A percentile compares a stretch with the other conserved stretches of the same genome.
Evolutionary conservation across 2,113 vertebrate genomes (phyloP).

Genomic region (Piprites chloris): DNA sequence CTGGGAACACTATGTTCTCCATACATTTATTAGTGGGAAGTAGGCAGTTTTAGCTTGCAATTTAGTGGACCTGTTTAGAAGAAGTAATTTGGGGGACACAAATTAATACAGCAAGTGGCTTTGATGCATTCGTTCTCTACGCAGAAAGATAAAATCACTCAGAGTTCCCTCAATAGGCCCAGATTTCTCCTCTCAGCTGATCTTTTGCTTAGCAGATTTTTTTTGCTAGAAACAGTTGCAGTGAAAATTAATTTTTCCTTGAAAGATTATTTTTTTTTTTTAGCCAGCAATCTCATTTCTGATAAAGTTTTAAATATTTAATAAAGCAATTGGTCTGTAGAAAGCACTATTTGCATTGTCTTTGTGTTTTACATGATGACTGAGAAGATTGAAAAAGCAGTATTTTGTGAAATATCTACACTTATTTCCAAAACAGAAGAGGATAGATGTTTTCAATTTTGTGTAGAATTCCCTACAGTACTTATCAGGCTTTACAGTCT

Average conservation of each 20-base stretch:
- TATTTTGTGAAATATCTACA: background rate
- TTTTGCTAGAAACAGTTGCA: background rate
- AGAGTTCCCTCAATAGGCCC: background rate
- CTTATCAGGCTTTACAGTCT: constrained; percentile 27
- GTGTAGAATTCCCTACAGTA: background rate
- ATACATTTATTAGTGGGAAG: background rate
- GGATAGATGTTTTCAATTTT: constrained; percentile 39
- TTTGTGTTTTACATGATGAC: background rate
- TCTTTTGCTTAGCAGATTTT: background rate
- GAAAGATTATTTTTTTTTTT: background rate
- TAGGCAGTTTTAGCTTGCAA: background rate
- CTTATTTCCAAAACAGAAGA: constrained; percentile 18
- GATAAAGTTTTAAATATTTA: constrained; percentile 32
- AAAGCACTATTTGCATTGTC: background rate
- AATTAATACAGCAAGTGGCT: background rate
- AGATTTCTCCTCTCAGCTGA: background rate
- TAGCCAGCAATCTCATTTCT: background rate
- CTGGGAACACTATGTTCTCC: background rate
- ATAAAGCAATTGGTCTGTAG: background rate
- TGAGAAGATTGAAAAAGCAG: background rate
- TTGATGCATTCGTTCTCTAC: background rate
- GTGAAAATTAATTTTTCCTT: background rate
- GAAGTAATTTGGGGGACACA: background rate
- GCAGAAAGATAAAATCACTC: background rate
- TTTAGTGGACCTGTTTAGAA: background rate